Evolutionary conservation across 2,888 invertebrate species (phyloP), one percentile per base, ranked within the genome.

Genomic region (Macrophya annulata): DNA sequence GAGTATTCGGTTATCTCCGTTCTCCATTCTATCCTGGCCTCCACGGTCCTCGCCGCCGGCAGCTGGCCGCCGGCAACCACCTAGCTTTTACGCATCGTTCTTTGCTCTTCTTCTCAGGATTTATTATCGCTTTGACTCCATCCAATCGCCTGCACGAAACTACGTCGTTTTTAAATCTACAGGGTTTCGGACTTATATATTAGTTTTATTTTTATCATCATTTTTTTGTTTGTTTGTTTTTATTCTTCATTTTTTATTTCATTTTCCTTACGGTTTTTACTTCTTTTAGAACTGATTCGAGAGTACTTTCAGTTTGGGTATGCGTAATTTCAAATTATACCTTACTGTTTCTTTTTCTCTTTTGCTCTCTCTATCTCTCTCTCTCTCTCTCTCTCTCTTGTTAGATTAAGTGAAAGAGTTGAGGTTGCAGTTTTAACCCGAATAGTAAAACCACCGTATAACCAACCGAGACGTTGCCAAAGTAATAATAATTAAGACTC

Each of bases 1-100:
- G 88, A 91, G 93, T 93, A 93, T 92, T 89, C 93, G 92, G 93
- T 93, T 92, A 93, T 93, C 92, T 92, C 86, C 31, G 83, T 83
- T 83, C 68, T 83, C 48, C 83, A 68, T 83, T 83, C 83, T 31
- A 31, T 83, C 31, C 71, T 55, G 84, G 87, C 85, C 86, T 85
- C 84, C 83, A 86, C 77, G 74, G 83, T 84, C 48, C 83, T 83
- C 83, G 83, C 83, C 83, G 83, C 83, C 83, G 83, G 83, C 81
- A 62, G 81, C 48, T 43, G 45, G 45, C 83, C 83, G 83, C 68
- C 71, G 83, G 83, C 83, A 68, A 71, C 83, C 83, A 83, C 45
- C 83, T 65, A n/a, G 83, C 48, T 71, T 81, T 83, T 68, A 83
- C 81, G 81, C 62, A 81, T 62, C 81, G 59, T 62, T 40, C 62